Evolutionary conservation across 1,140 invertebrate genomes (phyloP).

Genomic region (Delia radicum): DNA sequence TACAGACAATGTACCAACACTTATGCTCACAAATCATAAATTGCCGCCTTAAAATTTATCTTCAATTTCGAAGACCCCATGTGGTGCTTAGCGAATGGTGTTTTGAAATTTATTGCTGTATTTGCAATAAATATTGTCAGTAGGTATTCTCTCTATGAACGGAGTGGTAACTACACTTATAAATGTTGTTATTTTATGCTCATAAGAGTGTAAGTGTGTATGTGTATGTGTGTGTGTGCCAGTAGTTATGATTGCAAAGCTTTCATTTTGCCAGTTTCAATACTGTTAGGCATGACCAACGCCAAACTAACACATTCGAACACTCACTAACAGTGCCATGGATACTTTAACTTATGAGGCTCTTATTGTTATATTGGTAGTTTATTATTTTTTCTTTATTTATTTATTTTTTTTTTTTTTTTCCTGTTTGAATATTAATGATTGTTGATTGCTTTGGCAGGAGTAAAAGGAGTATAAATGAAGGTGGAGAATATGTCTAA

Average conservation of each 20-base stretch:
- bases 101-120: conserved; percentile 57
- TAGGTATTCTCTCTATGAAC: conserved; percentile 27
- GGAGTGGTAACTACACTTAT: too few species aligned
- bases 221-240: too few species aligned
- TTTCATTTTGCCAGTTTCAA: neutral
- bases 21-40: conserved; percentile 53
- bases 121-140: conserved; percentile 57
- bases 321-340: neutral
- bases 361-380: conserved; percentile 31
- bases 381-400: conserved; percentile 50
- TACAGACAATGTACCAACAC: conserved; percentile 11
- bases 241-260: neutral
- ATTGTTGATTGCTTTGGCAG: conserved; percentile 45
- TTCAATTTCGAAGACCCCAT: conserved; percentile 56
- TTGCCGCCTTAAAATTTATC: conserved; percentile 57
- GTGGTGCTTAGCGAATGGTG: conserved; percentile 56
- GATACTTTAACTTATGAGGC: neutral
- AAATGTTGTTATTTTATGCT: too few species aligned
- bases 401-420: neutral
- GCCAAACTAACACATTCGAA: conserved; percentile 4
- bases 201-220: too few species aligned
- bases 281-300: neutral
- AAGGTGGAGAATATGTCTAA: conserved; percentile 13
- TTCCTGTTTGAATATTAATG: conserved; percentile 47
- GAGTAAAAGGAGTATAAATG: conserved; percentile 19